These are phyloP conservation scores for Drosophila ambigua DNA, from an alignment of 1,140 invertebrate genomes.

Conservation along the genomic window DNA sequence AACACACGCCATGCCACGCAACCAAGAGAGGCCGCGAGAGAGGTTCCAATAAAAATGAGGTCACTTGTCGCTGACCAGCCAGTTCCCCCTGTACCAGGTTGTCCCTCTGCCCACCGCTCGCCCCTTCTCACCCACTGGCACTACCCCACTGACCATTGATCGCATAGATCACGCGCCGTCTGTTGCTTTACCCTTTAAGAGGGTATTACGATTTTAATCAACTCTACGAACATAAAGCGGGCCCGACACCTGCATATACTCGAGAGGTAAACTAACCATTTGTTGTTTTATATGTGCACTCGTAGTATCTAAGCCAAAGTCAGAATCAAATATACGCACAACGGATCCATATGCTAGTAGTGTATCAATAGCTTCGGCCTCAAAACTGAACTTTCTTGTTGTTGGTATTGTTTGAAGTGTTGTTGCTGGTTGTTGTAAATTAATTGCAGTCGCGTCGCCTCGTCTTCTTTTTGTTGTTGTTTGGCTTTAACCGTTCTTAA, in stretches of 20 bases:
- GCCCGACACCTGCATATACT: too few species aligned
- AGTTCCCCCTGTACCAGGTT: slow-evolving; percentile 4
- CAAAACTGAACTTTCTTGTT: slow-evolving; percentile 5
- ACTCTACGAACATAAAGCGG: too few species aligned
- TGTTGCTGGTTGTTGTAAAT: slow-evolving; percentile 60
- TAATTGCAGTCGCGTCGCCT: slow-evolving; percentile 77
- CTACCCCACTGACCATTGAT: slow-evolving; percentile 28
- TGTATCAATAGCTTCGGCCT: too few species aligned
- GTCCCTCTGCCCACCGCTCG: background rate
- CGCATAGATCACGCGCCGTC: slow-evolving; percentile 70
- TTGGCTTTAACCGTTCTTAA: slow-evolving; percentile 59
- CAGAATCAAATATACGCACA: too few species aligned
- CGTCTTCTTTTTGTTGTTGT: slow-evolving; percentile 27
- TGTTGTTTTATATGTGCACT: too few species aligned
- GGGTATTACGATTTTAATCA: too few species aligned
- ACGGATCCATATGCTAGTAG: too few species aligned
- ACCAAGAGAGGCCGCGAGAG: slow-evolving; percentile 6
- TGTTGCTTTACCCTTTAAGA: slow-evolving; percentile 11
- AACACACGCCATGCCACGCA: too few species aligned
- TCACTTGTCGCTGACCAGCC: slow-evolving; percentile 72
- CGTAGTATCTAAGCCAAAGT: too few species aligned
- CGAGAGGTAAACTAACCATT: too few species aligned
- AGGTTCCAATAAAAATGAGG: slow-evolving; percentile 77
- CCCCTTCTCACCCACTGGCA: slow-evolving; percentile 2
- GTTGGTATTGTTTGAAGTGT: slow-evolving; percentile 4